Conservation (phyloP, 2,797 vertebrate species). For the Triplophysa bombifrons region DNA sequence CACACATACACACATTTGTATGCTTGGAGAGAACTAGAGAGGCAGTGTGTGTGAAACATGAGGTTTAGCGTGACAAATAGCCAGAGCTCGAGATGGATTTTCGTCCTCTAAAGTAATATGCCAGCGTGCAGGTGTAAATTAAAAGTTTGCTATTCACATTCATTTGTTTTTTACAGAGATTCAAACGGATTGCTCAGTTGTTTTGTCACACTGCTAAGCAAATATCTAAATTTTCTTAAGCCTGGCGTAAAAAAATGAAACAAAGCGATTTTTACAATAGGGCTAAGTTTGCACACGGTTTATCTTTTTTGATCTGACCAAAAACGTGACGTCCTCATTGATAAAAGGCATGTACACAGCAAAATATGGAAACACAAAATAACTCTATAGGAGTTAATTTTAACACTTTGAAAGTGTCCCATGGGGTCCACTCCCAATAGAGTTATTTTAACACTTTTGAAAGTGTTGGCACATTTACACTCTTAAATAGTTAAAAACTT, state of each 20-base stretch:
- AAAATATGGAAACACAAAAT: too few relatives aligned
- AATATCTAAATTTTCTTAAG: slow-evolving; percentile 10
- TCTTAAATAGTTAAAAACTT: too few relatives aligned
- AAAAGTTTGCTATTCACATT: background rate
- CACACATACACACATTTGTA: slow-evolving; percentile 34
- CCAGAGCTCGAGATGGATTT: slow-evolving; percentile 32
- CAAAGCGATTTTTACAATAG: background rate
- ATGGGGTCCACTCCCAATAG: too few relatives aligned
- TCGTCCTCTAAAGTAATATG: slow-evolving; percentile 17
- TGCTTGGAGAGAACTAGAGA: background rate
- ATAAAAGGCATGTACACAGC: background rate
- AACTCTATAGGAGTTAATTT: too few relatives aligned
- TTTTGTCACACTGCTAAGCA: background rate
- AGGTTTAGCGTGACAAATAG: slow-evolving; percentile 39
- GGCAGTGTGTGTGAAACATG: slow-evolving; percentile 28
- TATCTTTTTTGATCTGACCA: background rate
- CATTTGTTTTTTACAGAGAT: slow-evolving; percentile 1
- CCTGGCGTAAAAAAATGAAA: background rate
- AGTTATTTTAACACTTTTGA: too few relatives aligned
- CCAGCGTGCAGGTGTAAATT: background rate
- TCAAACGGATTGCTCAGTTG: background rate
- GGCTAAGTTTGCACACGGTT: background rate
- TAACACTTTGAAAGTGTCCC: too few relatives aligned
- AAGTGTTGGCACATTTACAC: too few relatives aligned
- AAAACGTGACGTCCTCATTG: background rate